A percentile compares a stretch with the other conserved stretches of the same genome.
Evolutionary conservation across 2,113 vertebrate genomes (phyloP).

Genomic region (Erythrocercus mccallii): DNA sequence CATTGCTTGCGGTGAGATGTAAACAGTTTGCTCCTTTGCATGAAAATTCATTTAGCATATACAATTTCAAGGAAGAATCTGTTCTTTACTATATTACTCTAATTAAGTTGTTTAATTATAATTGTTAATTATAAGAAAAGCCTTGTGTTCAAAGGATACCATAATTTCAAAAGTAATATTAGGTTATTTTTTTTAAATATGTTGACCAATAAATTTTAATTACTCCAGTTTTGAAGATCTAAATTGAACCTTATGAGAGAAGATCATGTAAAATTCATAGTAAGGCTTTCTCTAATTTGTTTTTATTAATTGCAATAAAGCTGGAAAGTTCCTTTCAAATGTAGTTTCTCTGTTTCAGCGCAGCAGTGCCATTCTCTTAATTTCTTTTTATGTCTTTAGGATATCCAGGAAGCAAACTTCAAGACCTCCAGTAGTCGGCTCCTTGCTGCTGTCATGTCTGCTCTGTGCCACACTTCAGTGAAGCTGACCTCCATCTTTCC

Average conservation of each 20-base stretch:
- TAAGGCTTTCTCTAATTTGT: neutral
- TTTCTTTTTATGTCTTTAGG: slow-evolving; percentile 67
- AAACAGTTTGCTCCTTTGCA: neutral
- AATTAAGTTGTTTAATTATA: neutral
- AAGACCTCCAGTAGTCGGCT: slow-evolving; percentile 95
- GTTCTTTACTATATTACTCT: neutral
- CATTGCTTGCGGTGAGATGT: neutral
- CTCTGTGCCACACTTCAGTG: slow-evolving; percentile 94
- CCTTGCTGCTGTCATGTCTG: slow-evolving; percentile 97
- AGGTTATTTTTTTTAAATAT: neutral
- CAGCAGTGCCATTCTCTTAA: accelerated
- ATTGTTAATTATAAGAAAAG: neutral
- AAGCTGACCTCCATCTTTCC: slow-evolving; percentile 96
- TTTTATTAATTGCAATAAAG: neutral
- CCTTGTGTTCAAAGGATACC: neutral
- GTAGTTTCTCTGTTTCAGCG: neutral
- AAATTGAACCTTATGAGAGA: neutral
- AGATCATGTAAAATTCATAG: neutral
- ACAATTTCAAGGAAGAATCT: neutral
- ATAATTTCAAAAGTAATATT: neutral
- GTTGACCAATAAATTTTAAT: neutral
- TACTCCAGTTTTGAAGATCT: neutral
- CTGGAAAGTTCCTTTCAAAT: neutral
- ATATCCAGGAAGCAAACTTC: slow-evolving; percentile 97
- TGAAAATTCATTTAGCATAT: neutral